These are phyloP conservation scores for Cyclargus thomasi DNA, from an alignment of 1,140 invertebrate genomes.

Conservation along the genomic window DNA sequence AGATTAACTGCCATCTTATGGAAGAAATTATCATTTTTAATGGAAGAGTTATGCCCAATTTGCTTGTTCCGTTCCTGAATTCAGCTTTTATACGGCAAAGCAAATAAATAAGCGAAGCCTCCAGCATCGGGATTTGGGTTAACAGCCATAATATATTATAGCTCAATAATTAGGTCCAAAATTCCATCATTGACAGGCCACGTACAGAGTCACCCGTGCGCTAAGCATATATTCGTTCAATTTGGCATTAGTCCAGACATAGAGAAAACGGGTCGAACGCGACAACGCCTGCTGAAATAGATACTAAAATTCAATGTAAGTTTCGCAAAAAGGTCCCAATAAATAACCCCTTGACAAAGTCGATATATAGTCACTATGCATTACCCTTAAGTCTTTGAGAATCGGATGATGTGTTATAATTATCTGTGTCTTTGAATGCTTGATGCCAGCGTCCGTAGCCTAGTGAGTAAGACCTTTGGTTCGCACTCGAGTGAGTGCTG, in stretches of 20 bases:
- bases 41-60: too few relatives aligned
- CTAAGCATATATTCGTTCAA: constrained; percentile 42
- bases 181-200: constrained; percentile 31
- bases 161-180: constrained; percentile 10
- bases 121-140: neutral
- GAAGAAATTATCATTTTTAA: too few relatives aligned
- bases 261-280: constrained; percentile 38
- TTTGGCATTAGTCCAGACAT: constrained; percentile 45
- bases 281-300: constrained; percentile 40
- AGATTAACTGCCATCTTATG: neutral
- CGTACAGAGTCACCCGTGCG: constrained; percentile 39
- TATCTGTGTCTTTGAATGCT: neutral
- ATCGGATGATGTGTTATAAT: neutral
- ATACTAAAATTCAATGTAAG: constrained; percentile 35
- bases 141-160: neutral
- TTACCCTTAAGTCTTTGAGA: neutral
- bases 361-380: neutral
- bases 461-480: too few relatives aligned
- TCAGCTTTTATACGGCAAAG: neutral
- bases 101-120: neutral
- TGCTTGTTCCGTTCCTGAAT: too few relatives aligned
- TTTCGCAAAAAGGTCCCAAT: constrained; percentile 1
- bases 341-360: neutral
- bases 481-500: too few relatives aligned
- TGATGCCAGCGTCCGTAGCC: too few relatives aligned